Conservation (phyloP, 2,888 invertebrate species). For the Drosophila pseudotakahashii region DNA sequence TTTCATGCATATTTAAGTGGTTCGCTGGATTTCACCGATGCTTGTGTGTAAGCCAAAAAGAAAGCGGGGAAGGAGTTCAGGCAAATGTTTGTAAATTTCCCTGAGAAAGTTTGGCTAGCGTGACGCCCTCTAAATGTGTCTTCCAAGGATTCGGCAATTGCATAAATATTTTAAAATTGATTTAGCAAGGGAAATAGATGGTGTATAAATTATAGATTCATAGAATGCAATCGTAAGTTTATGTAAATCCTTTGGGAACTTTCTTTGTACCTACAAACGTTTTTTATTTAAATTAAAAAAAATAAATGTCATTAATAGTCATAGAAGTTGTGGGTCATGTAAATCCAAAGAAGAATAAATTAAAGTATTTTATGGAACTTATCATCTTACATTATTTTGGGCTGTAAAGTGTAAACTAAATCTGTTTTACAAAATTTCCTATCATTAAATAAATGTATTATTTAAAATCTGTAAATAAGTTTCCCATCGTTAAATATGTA, state of each 20-base stretch:
- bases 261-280: background rate
- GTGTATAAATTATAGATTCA: conserved; percentile 2
- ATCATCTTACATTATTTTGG: too few species aligned
- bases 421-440: too few species aligned
- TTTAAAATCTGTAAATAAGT: too few species aligned
- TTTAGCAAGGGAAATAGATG: conserved; percentile 5
- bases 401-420: too few species aligned
- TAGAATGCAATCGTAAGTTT: background rate
- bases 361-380: too few species aligned
- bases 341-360: too few species aligned
- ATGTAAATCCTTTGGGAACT: conserved; percentile 11
- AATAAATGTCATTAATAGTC: too few species aligned
- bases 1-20: conserved; percentile 76
- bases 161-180: conserved; percentile 26
- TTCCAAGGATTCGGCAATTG: conserved; percentile 7
- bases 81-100: conserved; percentile 42
- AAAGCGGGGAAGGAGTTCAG: conserved; percentile 4
- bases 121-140: conserved; percentile 46
- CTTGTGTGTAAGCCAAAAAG: conserved; percentile 14
- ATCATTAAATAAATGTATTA: too few species aligned
- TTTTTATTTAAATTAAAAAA: background rate
- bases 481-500: too few species aligned
- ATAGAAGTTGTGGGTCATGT: too few species aligned
- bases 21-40: conserved; percentile 19
- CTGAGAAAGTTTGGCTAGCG: conserved; percentile 67